These are phyloP conservation scores for Uromys caudimaculatus DNA, from an alignment of 2,797 vertebrate species.

Conservation along the genomic window DNA sequence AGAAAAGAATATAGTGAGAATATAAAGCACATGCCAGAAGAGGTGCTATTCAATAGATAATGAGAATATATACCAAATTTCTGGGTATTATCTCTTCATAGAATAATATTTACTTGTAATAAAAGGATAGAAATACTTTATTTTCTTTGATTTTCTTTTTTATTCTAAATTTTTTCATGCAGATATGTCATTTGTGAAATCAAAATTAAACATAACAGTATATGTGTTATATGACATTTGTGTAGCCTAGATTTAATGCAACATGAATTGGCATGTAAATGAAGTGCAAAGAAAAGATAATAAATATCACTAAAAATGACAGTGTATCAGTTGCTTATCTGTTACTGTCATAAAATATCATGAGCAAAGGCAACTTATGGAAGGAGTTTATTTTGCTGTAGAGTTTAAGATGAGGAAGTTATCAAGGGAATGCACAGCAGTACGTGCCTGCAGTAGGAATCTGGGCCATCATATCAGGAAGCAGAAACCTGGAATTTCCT, in stretches of 20 bases:
- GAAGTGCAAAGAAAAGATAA: not conserved
- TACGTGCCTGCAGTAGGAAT: not conserved
- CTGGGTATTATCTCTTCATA: not conserved
- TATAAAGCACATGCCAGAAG: not conserved
- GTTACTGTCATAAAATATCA: not conserved
- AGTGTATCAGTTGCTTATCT: not conserved
- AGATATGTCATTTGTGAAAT: not conserved
- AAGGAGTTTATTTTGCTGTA: not conserved
- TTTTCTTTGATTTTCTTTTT: conserved; percentile 3
- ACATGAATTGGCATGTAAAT: not conserved
- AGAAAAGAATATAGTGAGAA: not conserved
- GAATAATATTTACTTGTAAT: not conserved
- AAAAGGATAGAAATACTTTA: not conserved
- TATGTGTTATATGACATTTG: not conserved
- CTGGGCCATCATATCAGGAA: not conserved
- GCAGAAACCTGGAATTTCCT: not conserved
- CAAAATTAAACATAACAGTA: not conserved
- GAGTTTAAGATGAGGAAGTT: not conserved
- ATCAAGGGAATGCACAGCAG: not conserved
- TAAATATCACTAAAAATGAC: not conserved
- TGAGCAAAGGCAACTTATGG: not conserved
- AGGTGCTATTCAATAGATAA: not conserved
- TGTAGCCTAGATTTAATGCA: not conserved
- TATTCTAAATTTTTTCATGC: not conserved
- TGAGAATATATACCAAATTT: conserved; percentile 7